Percentiles rank a stretch among this genome's conserved stretches.
These are phyloP conservation scores for Salvator merianae DNA, from an alignment of 2,113 vertebrate genomes.

Conservation along the genomic window DNA sequence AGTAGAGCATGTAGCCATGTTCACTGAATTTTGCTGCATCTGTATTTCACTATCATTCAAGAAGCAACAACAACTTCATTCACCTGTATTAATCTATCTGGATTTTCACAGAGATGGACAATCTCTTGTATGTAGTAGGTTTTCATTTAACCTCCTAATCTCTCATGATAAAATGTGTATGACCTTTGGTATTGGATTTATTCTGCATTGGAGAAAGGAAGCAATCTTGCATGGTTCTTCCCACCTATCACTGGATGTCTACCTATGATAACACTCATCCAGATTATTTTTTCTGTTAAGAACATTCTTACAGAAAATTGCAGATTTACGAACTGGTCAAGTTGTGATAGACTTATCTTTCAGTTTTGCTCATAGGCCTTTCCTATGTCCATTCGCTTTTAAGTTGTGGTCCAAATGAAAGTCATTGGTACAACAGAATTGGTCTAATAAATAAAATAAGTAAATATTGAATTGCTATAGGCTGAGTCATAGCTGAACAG, in stretches of 20 bases:
- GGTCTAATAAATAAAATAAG: neutral
- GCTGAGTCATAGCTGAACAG: neutral
- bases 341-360: neutral
- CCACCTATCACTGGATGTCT: neutral
- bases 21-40: too few species aligned
- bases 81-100: neutral
- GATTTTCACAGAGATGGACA: neutral
- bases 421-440: neutral
- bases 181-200: slow-evolving; percentile 10
- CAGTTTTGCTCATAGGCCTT: neutral
- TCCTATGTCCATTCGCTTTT: neutral
- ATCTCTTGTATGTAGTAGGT: neutral
- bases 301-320: neutral
- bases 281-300: neutral
- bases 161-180: neutral
- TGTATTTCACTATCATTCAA: neutral
- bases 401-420: neutral
- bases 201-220: slow-evolving; percentile 10
- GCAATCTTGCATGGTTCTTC: neutral
- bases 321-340: slow-evolving; percentile 4
- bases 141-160: slow-evolving; percentile 3
- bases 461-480: neutral
- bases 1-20: neutral
- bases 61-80: neutral
- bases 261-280: neutral